A percentile compares a stretch with the other conserved stretches of the same genome.
Conservation (phyloP, 2,888 invertebrate genomes). For the Choristoneura rosaceana region DNA sequence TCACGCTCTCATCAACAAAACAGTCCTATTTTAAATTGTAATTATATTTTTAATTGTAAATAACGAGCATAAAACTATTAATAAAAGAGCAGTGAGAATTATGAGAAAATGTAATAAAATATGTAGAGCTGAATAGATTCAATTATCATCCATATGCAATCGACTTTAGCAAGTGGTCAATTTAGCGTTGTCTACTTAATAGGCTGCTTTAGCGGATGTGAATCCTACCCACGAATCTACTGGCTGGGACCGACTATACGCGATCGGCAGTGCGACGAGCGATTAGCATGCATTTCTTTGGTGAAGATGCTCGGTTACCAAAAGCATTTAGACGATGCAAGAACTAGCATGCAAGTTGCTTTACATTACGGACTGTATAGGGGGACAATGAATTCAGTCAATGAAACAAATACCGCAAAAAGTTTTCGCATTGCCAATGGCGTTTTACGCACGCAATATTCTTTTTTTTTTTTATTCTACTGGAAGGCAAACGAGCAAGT, state of each 20-base stretch:
- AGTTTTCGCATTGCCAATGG: too few species aligned
- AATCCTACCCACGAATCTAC: conserved; percentile 43
- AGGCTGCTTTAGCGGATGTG: conserved; percentile 45
- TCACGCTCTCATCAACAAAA: too few species aligned
- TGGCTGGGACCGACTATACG: conserved; percentile 22
- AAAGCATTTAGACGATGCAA: neutral
- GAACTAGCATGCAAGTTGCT: too few species aligned
- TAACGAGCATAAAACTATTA: too few species aligned
- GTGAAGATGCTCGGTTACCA: neutral
- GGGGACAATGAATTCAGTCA: too few species aligned
- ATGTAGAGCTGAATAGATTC: neutral
- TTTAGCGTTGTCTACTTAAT: conserved; percentile 44
- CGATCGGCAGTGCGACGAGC: neutral
- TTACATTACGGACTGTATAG: too few species aligned
- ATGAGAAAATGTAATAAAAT: neutral
- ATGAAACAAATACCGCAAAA: too few species aligned
- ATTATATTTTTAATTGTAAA: too few species aligned
- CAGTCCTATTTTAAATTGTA: too few species aligned
- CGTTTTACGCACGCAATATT: neutral
- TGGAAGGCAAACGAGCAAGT: too few species aligned
- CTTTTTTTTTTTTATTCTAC: too few species aligned
- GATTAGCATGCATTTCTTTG: neutral
- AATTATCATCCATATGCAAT: conserved; percentile 18
- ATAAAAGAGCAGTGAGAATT: neutral
- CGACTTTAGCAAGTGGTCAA: conserved; percentile 37